These are phyloP conservation scores for Fregetta grallaria DNA, from an alignment of 2,113 vertebrate genomes.

Conservation along the genomic window DNA sequence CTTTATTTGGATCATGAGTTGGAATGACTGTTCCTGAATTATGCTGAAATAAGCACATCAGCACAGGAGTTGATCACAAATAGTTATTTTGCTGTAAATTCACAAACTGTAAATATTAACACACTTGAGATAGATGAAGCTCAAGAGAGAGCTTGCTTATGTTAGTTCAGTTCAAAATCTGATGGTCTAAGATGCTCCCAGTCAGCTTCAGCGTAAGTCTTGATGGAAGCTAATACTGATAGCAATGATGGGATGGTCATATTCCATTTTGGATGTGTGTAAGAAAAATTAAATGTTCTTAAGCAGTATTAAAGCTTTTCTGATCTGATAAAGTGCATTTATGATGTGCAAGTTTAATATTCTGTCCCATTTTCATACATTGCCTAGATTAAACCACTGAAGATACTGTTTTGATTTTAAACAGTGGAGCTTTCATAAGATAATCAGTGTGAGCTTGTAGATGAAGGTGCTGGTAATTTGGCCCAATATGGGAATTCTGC, in stretches of 20 bases:
- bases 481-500: not conserved
- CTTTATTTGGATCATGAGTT: not conserved
- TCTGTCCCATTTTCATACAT: not conserved
- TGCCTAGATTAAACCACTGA: not conserved
- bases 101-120: not conserved
- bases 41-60: not conserved
- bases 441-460: not conserved
- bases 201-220: not conserved
- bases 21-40: not conserved
- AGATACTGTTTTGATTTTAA: not conserved
- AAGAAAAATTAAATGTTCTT: not conserved
- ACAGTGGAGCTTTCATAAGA: not conserved
- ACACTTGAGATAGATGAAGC: not conserved
- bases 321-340: not conserved
- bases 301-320: not conserved
- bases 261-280: not conserved
- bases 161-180: not conserved
- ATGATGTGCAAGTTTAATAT: not conserved
- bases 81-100: not conserved
- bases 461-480: not conserved
- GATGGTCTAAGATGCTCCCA: not conserved
- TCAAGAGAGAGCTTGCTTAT: not conserved
- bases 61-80: not conserved
- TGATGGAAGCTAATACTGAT: not conserved
- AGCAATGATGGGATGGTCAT: not conserved